These are phyloP conservation scores for Thaumetopoea pityocampa DNA, from an alignment of 1,140 invertebrate species.

Conservation along the genomic window DNA sequence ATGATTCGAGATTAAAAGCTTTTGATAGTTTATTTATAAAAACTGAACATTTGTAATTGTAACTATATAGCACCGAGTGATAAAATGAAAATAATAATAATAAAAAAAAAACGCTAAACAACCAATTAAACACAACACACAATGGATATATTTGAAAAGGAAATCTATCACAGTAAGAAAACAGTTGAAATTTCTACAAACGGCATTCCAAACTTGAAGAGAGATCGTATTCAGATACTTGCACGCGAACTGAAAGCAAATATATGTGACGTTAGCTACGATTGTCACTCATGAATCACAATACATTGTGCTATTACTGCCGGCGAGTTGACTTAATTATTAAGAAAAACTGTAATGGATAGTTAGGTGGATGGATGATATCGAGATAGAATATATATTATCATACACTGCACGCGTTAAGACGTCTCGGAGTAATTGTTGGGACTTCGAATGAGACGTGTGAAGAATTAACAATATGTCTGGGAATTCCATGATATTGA, in stretches of 20 bases:
- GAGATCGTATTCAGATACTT: slow-evolving; percentile 36
- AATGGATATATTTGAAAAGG: background rate
- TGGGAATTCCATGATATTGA: slow-evolving; percentile 8
- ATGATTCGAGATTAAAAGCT: too few relatives aligned
- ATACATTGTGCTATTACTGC: slow-evolving; percentile 11
- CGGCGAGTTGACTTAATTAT: background rate
- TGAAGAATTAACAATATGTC: slow-evolving; percentile 7
- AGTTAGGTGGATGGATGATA: background rate
- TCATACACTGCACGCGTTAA: background rate
- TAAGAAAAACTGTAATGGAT: slow-evolving; percentile 9
- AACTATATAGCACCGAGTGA: too few relatives aligned
- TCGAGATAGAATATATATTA: slow-evolving; percentile 3
- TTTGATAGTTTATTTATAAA: too few relatives aligned
- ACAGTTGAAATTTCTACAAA: slow-evolving; percentile 9
- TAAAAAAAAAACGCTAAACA: slow-evolving; percentile 6
- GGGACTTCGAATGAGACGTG: slow-evolving; percentile 6
- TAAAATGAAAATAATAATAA: too few relatives aligned
- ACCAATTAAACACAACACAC: slow-evolving; percentile 2
- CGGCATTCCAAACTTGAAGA: slow-evolving; percentile 7
- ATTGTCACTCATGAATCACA: slow-evolving; percentile 3
- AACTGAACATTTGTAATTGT: too few relatives aligned
- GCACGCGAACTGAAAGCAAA: slow-evolving; percentile 34
- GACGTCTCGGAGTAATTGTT: slow-evolving; percentile 16
- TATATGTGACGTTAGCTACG: slow-evolving; percentile 6
- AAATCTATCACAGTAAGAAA: slow-evolving; percentile 1